Conservation (phyloP, 2,797 vertebrate species). For the Gymnoscopelus microlampas region DNA sequence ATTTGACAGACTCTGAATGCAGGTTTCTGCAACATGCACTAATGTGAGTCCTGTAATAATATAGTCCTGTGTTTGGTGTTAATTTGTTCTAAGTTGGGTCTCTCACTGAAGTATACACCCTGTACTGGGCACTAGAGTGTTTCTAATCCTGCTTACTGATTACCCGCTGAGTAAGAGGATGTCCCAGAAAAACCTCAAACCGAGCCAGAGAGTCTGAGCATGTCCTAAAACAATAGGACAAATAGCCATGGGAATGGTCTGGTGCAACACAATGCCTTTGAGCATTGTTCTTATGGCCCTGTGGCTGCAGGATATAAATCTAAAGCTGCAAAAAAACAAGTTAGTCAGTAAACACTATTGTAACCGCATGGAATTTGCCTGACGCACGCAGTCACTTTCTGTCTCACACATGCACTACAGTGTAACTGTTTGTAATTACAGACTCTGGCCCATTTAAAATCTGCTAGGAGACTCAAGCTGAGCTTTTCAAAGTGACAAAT, state of each 20-base stretch:
- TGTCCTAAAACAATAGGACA: slow-evolving; percentile 37
- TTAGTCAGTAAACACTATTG: slow-evolving; percentile 15
- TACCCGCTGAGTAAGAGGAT: not conserved
- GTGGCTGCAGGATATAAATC: slow-evolving; percentile 13
- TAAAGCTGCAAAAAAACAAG: slow-evolving; percentile 8
- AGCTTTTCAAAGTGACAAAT: slow-evolving; percentile 2
- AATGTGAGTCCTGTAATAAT: no score
- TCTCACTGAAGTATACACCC: no score
- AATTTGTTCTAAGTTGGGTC: no score
- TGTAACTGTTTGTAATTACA: slow-evolving; percentile 37
- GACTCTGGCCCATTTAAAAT: slow-evolving; percentile 4
- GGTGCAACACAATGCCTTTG: slow-evolving; percentile 5
- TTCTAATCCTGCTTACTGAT: no score
- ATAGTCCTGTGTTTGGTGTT: no score
- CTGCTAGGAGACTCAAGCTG: slow-evolving; percentile 5
- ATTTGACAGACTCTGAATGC: no score
- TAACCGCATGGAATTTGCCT: slow-evolving; percentile 1
- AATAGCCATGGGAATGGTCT: slow-evolving; percentile 63
- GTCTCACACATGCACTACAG: not conserved
- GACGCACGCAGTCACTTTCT: not conserved
- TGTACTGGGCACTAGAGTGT: no score
- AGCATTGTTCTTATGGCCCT: slow-evolving; percentile 19
- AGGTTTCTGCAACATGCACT: no score
- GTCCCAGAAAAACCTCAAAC: slow-evolving; percentile 5
- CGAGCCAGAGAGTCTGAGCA: not conserved